Evolutionary conservation across 2,888 invertebrate species (phyloP).

Genomic region (Agonopterix arenella): DNA sequence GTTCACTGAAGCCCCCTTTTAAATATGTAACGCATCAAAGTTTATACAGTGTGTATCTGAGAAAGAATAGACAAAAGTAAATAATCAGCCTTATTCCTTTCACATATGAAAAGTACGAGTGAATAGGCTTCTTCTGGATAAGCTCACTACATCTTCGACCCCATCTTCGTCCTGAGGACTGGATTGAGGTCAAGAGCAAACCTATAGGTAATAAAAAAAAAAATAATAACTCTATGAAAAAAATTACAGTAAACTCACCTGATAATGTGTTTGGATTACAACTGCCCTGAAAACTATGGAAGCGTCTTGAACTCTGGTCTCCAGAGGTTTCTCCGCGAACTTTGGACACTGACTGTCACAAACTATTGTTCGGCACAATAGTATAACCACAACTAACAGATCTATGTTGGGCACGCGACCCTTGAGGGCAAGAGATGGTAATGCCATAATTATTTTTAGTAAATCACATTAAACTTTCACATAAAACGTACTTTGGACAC

Average conservation of each 20-base stretch:
- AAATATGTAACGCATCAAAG: too few species aligned
- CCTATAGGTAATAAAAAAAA: too few species aligned
- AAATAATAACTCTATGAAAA: background rate
- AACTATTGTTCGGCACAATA: conserved; percentile 65
- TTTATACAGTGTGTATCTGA: too few species aligned
- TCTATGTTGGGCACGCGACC: conserved; percentile 20
- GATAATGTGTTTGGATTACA: conserved; percentile 60
- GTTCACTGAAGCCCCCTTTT: too few species aligned
- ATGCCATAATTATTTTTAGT: background rate
- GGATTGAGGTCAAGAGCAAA: too few species aligned
- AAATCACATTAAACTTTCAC: conserved; percentile 46
- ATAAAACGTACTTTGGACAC: conserved; percentile 47
- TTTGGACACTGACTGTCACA: conserved; percentile 72
- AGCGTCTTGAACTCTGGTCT: conserved; percentile 71
- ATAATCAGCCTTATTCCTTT: too few species aligned
- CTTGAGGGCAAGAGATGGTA: too few species aligned
- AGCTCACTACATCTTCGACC: too few species aligned
- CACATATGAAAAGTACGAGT: too few species aligned
- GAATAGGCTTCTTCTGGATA: too few species aligned
- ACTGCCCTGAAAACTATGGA: conserved; percentile 74
- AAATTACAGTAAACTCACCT: conserved; percentile 36
- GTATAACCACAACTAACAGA: conserved; percentile 53
- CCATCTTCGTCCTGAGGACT: too few species aligned
- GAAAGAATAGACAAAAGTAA: too few species aligned
- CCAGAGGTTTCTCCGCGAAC: conserved; percentile 68